Base-by-base conservation (phyloP, 2,888 invertebrate species). In the Drosophila paranaensis region DNA sequence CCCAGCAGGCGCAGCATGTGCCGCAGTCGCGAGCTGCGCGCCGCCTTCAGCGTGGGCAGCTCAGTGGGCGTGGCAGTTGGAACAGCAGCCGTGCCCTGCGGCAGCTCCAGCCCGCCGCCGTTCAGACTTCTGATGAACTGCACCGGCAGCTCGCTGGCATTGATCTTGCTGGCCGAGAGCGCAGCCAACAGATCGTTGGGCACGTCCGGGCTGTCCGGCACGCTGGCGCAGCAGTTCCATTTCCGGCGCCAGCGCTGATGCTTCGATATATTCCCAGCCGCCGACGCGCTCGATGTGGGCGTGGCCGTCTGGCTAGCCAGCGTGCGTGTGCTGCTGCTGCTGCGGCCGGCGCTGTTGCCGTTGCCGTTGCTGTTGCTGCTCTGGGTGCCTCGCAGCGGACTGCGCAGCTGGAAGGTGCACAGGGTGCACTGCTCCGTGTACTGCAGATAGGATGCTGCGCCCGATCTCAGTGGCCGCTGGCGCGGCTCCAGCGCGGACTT, bases 221-320 rank as follows among this genome's bases (percentile, higher is more conserved):
- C 94, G 39, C 93, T 94, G 48, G 94, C 92, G 80, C 94, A 95
- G 80, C 94, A 95, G 81, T 94, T 94, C 94, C 94, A 95, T 92
- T 94, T 94, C 79, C 93, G 93, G 42, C 93, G 91, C 93, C 93
- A 93, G 33, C 93, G 91, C 71, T 93, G 93, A 67, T 93, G 92
- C 66, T 93, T 93, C 30, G 93, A 92, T 42, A 93, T 92, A 13
- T 87, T 82, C 4, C 81, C 82, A 3, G 80, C 86, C 11, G 85
- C 78, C 25, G 88, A 76, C 6, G 77, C 67, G 9, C 69, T 72
- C 1, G 77, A 71, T 11, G 77, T 50, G 55, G 86, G 62, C 35
- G 68, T 71, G 0, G 74, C 69, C n/a, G 77, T 66, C 14, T 82
- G 58, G 67, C 75, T 65, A 62, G 79, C 76, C 57, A 67, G 33